Base-by-base conservation (phyloP, 1,140 invertebrate genomes). In the Drosophila lini region DNA sequence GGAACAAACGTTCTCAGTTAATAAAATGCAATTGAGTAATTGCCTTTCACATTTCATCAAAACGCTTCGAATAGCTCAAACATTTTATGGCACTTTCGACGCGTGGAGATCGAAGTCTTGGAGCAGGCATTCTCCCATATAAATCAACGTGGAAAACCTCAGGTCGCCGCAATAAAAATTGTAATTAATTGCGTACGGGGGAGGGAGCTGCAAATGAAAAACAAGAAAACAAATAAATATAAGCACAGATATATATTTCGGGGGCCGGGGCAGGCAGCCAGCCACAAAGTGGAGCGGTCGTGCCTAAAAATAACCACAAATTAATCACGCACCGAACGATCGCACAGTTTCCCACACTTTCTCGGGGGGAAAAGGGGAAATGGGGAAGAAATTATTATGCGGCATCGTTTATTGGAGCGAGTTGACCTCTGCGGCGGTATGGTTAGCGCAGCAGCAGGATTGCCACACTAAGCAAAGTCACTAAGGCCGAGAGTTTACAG, bases 1-100 rank as follows among this genome's bases (percentile, higher is more conserved):
- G 31, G 50, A 75, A 74, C 10, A 38, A 64, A 79, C 60, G 52
- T 47, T 89, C 84, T 78, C 83, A 89, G 83, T 47, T 73, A 63
- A 80, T 86, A 89, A 86, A 86, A 77, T 89, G 53, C 57, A 63
- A 86, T 89, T 86, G 83, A 86, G 40, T 57, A 89, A 86, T 86
- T 48, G 77, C 57, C 80, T 80, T 82, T 85, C 76, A 82, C 75
- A 80, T 83, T 86, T 79, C 71, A 86, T 80, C 73, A 74, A 80
- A 86, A 85, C 64, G 45, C 60, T 57, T 70, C 58, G 60, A 74
- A 81, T 85, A 78, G 68, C 74, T 85, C 82, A 78, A 56, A 68
- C 59, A 86, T 82, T 85, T 85, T 81, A 85, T 79, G 78, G 79
- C 75, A 63, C 74, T 81, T 81, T 85, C 81, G 62, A 62, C 77